Evolutionary conservation across 2,113 vertebrate genomes (phyloP).

Genomic region (Axis porcinus): DNA sequence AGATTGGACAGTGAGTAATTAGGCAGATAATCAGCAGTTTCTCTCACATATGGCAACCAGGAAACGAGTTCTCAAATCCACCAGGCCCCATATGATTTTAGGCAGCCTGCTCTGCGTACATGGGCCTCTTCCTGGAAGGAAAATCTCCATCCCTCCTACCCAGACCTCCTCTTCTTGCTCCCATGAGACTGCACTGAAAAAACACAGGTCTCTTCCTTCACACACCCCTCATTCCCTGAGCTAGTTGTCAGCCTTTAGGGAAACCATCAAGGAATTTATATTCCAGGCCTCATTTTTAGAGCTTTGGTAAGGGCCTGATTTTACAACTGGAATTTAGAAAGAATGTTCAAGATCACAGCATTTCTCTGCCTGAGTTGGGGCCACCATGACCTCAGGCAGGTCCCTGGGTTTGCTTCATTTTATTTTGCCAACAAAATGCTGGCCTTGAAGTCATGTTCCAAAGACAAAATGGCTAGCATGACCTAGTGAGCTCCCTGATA

Average conservation of each 20-base stretch:
- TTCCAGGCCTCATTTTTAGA: neutral
- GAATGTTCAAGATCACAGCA: neutral
- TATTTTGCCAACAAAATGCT: neutral
- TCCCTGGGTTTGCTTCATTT: neutral
- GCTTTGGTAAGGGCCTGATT: neutral
- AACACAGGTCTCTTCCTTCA: neutral
- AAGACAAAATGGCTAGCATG: neutral
- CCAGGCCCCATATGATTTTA: neutral
- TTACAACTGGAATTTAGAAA: constrained; percentile 10
- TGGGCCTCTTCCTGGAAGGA: neutral
- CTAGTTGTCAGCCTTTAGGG: neutral
- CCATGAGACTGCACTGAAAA: neutral
- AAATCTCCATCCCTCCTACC: neutral
- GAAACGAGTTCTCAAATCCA: neutral
- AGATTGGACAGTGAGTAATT: neutral
- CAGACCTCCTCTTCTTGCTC: neutral
- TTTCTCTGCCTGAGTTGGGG: neutral
- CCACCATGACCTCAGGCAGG: neutral
- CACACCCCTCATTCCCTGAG: neutral
- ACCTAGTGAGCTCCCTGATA: neutral
- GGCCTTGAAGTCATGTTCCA: neutral
- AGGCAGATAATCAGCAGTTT: neutral
- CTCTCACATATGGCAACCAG: neutral
- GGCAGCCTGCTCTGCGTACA: neutral
- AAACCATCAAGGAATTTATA: constrained; percentile 7